phyloP scores from a whole-genome alignment of 2,888 invertebrate genomes.

The Coelopa pilipes region DNA sequence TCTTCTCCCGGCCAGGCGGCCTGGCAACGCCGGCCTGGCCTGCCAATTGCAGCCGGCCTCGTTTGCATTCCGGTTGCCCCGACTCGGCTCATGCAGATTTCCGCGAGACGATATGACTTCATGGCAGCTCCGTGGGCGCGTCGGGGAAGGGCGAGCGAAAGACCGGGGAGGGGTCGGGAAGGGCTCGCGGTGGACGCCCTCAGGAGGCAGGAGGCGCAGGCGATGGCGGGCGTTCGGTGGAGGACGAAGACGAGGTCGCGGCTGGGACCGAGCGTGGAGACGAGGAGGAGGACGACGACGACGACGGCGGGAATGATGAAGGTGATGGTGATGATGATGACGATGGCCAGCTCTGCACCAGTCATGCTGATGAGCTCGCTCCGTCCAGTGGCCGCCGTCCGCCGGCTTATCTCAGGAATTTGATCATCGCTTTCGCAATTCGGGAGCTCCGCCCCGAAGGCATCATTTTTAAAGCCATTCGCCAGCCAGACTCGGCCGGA shows the following conservation, averaged over 20 bases:
- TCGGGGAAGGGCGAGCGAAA: neutral
- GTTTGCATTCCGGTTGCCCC: constrained; percentile 27
- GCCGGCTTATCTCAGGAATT: constrained; percentile 18
- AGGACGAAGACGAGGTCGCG: neutral
- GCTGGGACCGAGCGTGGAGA: neutral
- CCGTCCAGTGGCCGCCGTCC: neutral
- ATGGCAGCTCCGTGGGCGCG: neutral
- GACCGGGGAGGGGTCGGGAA: neutral
- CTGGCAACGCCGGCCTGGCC: neutral
- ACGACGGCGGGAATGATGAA: neutral
- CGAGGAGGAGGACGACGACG: neutral
- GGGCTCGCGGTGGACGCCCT: neutral
- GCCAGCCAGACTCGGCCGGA: neutral
- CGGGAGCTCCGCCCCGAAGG: constrained; percentile 66
- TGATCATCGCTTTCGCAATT: constrained; percentile 57
- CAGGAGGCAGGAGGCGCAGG: neutral
- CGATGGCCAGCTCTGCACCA: constrained; percentile 6
- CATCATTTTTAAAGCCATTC: constrained; percentile 42
- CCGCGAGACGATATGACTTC: constrained; percentile 6
- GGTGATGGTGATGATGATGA: constrained; percentile 5
- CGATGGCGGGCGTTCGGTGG: neutral
- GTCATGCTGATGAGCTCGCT: constrained; percentile 27
- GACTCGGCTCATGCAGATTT: constrained; percentile 24
- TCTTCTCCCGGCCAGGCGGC: neutral
- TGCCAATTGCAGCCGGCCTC: constrained; percentile 18